Evolutionary conservation across 2,888 invertebrate species (phyloP).

Genomic region (Lasioglossum leucozonium): DNA sequence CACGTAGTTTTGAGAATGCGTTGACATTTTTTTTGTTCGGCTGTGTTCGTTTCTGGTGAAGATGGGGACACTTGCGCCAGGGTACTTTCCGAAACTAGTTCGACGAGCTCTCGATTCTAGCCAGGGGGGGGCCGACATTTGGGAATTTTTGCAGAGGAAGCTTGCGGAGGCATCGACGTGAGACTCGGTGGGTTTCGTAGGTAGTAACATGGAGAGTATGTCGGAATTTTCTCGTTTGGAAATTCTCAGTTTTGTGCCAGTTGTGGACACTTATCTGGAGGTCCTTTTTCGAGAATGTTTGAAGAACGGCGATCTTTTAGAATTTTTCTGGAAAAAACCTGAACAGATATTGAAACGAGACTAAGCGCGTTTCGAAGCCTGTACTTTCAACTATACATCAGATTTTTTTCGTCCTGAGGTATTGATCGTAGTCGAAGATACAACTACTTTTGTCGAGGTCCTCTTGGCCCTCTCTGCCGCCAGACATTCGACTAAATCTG

Average conservation of each 20-base stretch:
- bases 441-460: not conserved
- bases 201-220: no score
- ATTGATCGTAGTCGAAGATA: not conserved
- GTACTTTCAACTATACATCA: not conserved
- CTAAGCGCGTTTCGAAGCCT: not conserved
- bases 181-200: no score
- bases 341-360: not conserved
- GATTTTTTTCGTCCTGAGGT: not conserved
- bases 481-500: not conserved
- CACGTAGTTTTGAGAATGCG: accelerated
- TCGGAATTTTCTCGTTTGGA: no score
- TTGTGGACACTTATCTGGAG: no score
- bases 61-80: not conserved
- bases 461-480: not conserved
- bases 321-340: not conserved
- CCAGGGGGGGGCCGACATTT: no score
- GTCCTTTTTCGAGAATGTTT: no score
- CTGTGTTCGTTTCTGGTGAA: not conserved
- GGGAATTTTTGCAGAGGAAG: no score
- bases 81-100: not conserved
- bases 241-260: no score
- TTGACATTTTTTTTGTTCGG: not conserved
- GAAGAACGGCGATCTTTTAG: not conserved
- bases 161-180: no score
- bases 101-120: not conserved